Percentiles rank a stretch among this genome's conserved stretches.
Conservation (phyloP, 1,140 invertebrate species). For the Papilio dardanus region DNA sequence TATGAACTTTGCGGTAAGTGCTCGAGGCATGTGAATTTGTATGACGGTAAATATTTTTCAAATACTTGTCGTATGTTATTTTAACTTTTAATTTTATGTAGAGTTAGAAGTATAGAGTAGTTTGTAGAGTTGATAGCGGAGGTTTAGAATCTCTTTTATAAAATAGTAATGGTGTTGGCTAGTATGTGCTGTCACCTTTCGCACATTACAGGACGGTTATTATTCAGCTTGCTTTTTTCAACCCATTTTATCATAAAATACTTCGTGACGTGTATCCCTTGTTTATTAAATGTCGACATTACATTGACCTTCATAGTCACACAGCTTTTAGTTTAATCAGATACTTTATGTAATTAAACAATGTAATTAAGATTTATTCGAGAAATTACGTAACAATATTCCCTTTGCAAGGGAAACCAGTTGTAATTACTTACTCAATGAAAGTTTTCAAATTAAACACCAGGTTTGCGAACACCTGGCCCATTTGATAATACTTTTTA, state of each 20-base stretch:
- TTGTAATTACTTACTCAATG: slow-evolving; percentile 5
- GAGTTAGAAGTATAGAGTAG: background rate
- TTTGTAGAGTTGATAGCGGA: background rate
- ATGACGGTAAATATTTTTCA: slow-evolving; percentile 4
- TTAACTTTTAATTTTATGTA: background rate
- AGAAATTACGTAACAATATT: slow-evolving; percentile 5
- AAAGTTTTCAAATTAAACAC: slow-evolving; percentile 21
- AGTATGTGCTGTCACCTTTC: background rate
- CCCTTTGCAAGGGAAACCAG: slow-evolving; percentile 4
- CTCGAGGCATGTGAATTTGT: slow-evolving; percentile 14
- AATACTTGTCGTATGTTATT: background rate
- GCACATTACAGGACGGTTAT: too few relatives aligned
- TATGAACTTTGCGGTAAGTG: slow-evolving; percentile 2
- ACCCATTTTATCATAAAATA: background rate
- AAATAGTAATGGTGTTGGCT: background rate
- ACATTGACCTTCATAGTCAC: background rate
- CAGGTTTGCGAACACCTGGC: slow-evolving; percentile 4
- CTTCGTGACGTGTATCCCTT: background rate
- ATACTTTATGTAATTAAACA: background rate
- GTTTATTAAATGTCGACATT: background rate
- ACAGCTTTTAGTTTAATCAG: background rate
- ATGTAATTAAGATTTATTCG: background rate
- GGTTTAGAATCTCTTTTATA: background rate
- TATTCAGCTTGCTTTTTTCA: background rate
- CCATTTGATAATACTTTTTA: background rate